These are phyloP conservation scores for Dilophus febrilis DNA, from an alignment of 2,888 invertebrate genomes.

Conservation along the genomic window DNA sequence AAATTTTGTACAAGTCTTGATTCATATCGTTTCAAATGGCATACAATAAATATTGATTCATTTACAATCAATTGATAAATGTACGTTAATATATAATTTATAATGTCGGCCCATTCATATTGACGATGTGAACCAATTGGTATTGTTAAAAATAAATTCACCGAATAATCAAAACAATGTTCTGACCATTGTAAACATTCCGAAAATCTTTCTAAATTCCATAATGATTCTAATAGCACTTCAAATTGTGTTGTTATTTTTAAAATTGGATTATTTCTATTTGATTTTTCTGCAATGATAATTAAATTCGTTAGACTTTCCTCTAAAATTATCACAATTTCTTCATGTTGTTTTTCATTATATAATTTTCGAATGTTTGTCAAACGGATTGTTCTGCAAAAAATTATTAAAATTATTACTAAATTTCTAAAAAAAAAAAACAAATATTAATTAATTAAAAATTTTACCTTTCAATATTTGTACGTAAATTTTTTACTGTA, in stretches of 20 bases:
- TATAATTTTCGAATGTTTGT: slow-evolving; percentile 50
- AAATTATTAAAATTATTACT: neutral
- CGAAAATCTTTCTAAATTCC: slow-evolving; percentile 40
- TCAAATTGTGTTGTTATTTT: slow-evolving; percentile 17
- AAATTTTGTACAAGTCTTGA: slow-evolving; percentile 56
- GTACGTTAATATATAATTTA: slow-evolving; percentile 28
- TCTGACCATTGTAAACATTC: slow-evolving; percentile 65
- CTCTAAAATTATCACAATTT: slow-evolving; percentile 47
- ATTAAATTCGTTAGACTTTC: slow-evolving; percentile 27
- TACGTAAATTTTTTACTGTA: slow-evolving; percentile 31
- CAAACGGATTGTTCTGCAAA: slow-evolving; percentile 34
- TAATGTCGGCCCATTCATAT: slow-evolving; percentile 32
- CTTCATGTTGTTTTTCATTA: slow-evolving; percentile 42
- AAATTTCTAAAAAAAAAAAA: slow-evolving; percentile 6
- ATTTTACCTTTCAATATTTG: slow-evolving; percentile 35
- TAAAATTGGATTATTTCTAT: slow-evolving; percentile 14
- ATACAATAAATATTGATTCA: slow-evolving; percentile 33
- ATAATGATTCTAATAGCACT: slow-evolving; percentile 47
- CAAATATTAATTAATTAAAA: too few relatives aligned
- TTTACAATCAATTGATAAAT: slow-evolving; percentile 34
- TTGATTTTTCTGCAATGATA: slow-evolving; percentile 17
- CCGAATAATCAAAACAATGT: slow-evolving; percentile 54
- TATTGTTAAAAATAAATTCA: slow-evolving; percentile 41
- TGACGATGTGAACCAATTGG: slow-evolving; percentile 23
- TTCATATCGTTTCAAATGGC: slow-evolving; percentile 39